These are phyloP conservation scores for Timema cristinae DNA, from an alignment of 2,888 invertebrate genomes.

Conservation along the genomic window DNA sequence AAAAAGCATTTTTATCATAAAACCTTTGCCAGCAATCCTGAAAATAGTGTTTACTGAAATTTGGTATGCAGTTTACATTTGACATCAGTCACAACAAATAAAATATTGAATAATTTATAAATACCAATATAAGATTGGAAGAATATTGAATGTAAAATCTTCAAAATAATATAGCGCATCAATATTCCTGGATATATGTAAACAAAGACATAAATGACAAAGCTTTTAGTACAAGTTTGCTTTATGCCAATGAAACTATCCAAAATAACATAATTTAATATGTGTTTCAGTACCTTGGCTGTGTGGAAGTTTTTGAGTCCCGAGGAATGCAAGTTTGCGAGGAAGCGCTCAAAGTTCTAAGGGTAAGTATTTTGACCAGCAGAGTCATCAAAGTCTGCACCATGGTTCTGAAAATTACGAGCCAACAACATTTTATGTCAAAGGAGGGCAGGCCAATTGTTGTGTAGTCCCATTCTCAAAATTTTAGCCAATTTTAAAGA, in stretches of 20 bases:
- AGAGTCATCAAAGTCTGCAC: too few relatives aligned
- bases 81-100: too few relatives aligned
- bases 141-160: too few relatives aligned
- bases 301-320: conserved; percentile 98
- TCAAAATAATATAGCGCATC: too few relatives aligned
- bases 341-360: conserved; percentile 93
- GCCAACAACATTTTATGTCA: not conserved
- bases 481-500: too few relatives aligned
- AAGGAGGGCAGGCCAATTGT: not conserved
- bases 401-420: not conserved
- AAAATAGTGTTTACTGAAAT: too few relatives aligned
- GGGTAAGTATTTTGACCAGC: conserved; percentile 59
- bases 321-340: conserved; percentile 99
- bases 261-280: conserved; percentile 21
- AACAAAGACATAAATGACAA: not conserved
- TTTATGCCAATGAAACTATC: not conserved
- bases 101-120: too few relatives aligned
- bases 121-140: too few relatives aligned
- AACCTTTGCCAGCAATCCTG: too few relatives aligned
- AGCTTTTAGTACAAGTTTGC: not conserved
- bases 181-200: too few relatives aligned
- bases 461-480: not conserved
- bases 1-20: too few relatives aligned
- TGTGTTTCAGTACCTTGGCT: conserved; percentile 80
- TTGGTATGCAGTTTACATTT: too few relatives aligned